phyloP scores from a whole-genome alignment of 2,888 invertebrate species.

The Patella pellucida region DNA sequence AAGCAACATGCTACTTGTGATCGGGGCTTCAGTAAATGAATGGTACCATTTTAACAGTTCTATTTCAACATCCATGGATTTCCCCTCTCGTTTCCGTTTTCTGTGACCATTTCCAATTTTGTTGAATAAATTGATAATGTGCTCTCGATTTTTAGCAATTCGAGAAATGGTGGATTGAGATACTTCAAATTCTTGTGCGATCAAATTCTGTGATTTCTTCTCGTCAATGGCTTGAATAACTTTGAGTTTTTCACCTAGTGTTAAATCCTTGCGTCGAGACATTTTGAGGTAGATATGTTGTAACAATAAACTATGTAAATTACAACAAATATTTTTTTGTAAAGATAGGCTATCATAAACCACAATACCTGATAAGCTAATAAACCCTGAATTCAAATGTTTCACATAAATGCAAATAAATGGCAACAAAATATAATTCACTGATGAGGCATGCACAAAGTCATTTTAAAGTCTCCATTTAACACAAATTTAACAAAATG shows the following conservation, averaged over 20 bases:
- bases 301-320: constrained; percentile 1
- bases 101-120: background rate
- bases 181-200: constrained; percentile 5
- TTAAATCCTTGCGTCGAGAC: constrained; percentile 9
- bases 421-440: background rate
- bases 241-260: background rate
- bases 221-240: constrained; percentile 7
- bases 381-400: background rate
- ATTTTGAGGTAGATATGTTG: constrained; percentile 10
- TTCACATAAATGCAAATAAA: background rate
- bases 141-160: constrained; percentile 2
- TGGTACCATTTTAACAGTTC: constrained; percentile 2
- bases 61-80: background rate
- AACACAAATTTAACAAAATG: background rate
- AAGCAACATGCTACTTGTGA: background rate
- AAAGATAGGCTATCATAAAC: background rate
- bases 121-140: constrained; percentile 4
- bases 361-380: background rate
- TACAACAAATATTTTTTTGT: background rate
- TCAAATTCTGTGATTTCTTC: background rate
- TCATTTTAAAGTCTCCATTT: background rate
- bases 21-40: background rate
- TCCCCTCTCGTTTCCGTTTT: constrained; percentile 4
- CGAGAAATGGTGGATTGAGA: constrained; percentile 2
- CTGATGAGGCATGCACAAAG: background rate